A percentile compares a stretch with the other conserved stretches of the same genome.
phyloP scores from a whole-genome alignment of 2,113 vertebrate genomes.

The Phrynosoma blainvillii region DNA sequence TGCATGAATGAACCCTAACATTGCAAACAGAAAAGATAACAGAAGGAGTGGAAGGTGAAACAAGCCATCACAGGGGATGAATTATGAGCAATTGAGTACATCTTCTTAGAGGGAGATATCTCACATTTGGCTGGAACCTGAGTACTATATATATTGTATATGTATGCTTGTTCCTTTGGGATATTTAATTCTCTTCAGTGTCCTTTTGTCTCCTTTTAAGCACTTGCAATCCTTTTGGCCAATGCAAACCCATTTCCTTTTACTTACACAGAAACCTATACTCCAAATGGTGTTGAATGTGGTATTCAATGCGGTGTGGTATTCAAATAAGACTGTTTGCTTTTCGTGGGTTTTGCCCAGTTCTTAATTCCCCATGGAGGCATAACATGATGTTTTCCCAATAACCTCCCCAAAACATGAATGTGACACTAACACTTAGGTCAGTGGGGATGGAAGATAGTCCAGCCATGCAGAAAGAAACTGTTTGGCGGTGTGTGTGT shows the following conservation, averaged over 20 bases:
- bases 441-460: neutral
- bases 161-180: neutral
- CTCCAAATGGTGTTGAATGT: too few relatives aligned
- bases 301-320: neutral
- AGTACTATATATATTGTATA: neutral
- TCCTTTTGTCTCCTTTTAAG: neutral
- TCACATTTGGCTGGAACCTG: neutral
- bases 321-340: neutral
- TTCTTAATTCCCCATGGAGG: constrained; percentile 11
- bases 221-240: neutral
- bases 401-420: neutral
- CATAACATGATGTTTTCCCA: neutral
- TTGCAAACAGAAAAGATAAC: too few relatives aligned
- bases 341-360: neutral
- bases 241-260: neutral
- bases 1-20: neutral
- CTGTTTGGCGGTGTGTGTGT: neutral
- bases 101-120: neutral
- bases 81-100: neutral
- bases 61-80: neutral
- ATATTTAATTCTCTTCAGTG: neutral
- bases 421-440: constrained; percentile 11
- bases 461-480: neutral
- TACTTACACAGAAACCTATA: neutral
- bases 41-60: neutral